Percentiles rank a stretch among this genome's conserved stretches.
phyloP scores from a whole-genome alignment of 2,888 invertebrate genomes.

The Lamellibrachia columna region DNA sequence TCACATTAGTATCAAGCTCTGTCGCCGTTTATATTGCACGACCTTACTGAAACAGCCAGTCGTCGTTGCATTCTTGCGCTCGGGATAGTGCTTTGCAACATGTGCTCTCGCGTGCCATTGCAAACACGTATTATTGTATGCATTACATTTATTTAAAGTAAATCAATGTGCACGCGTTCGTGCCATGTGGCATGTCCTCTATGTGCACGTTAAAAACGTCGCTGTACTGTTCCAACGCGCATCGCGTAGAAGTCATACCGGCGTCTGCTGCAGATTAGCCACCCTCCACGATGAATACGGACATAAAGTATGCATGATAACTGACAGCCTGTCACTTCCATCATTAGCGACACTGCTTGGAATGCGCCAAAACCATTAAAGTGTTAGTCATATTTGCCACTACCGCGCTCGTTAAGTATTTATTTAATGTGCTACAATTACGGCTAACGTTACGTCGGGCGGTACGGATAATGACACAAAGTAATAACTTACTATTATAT shows the following conservation, averaged over 20 bases:
- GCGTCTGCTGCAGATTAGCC: background rate
- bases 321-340: background rate
- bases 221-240: background rate
- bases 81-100: background rate
- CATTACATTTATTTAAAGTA: background rate
- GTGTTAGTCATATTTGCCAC: slow-evolving; percentile 11
- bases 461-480: background rate
- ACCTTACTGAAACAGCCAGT: background rate
- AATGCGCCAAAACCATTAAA: background rate
- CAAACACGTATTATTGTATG: background rate
- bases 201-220: background rate
- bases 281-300: background rate
- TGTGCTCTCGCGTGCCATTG: background rate
- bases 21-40: background rate
- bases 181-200: background rate
- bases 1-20: background rate
- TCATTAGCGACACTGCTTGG: background rate
- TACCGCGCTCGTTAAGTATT: background rate
- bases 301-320: slow-evolving; percentile 11
- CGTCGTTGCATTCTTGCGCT: background rate
- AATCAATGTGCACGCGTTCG: background rate
- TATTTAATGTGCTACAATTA: background rate
- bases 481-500: background rate
- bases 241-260: background rate
- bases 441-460: background rate